Conservation (phyloP, 2,888 invertebrate species). For the Xestia sexstrigata region DNA sequence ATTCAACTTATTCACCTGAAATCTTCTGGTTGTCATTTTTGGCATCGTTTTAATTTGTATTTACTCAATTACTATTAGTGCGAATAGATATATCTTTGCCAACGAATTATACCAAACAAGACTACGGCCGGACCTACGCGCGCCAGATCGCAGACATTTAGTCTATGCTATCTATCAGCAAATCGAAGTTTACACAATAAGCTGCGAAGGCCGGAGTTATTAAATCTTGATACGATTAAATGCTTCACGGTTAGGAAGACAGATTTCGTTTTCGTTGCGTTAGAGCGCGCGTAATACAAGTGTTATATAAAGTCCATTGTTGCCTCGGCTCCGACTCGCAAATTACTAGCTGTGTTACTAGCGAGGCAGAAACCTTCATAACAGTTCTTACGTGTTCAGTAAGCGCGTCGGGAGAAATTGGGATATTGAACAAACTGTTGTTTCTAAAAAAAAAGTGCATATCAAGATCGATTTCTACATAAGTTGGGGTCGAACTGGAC, state of each 20-base stretch:
- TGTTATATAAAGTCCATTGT: slow-evolving; percentile 83
- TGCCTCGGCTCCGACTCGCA: slow-evolving; percentile 68
- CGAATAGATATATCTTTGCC: slow-evolving; percentile 27
- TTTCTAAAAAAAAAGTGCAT: slow-evolving; percentile 32
- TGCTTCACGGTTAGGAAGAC: slow-evolving; percentile 78
- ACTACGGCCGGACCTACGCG: background rate
- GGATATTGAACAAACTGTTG: slow-evolving; percentile 53
- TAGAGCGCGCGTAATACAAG: slow-evolving; percentile 72
- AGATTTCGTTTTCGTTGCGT: slow-evolving; percentile 79
- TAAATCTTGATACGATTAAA: slow-evolving; percentile 76
- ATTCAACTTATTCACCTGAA: slow-evolving; percentile 5
- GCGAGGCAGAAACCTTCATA: slow-evolving; percentile 70
- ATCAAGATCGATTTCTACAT: slow-evolving; percentile 18
- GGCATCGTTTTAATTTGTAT: slow-evolving; percentile 20
- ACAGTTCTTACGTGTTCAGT: slow-evolving; percentile 70
- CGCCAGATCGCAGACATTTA: slow-evolving; percentile 14
- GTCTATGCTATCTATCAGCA: slow-evolving; percentile 37
- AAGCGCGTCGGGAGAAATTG: slow-evolving; percentile 60
- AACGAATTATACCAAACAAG: slow-evolving; percentile 40
- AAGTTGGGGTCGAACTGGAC: background rate
- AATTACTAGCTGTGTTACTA: slow-evolving; percentile 62
- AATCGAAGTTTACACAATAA: slow-evolving; percentile 71
- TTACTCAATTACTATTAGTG: slow-evolving; percentile 13
- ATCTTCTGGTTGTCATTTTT: slow-evolving; percentile 1
- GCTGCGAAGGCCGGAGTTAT: slow-evolving; percentile 70